Conservation (phyloP, 2,797 vertebrate species). For the Balearica regulorum region DNA sequence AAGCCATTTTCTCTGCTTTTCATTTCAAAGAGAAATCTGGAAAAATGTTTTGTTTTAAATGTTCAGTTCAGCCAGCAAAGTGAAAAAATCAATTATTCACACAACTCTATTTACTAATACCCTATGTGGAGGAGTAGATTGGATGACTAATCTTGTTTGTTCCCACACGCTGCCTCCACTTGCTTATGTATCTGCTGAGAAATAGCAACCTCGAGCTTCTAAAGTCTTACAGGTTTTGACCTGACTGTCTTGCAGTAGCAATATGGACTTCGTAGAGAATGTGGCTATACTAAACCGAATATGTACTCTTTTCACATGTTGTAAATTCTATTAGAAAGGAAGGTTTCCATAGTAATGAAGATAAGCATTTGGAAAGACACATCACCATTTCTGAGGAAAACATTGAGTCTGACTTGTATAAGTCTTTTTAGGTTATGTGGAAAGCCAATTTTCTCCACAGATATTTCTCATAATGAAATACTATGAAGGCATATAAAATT, state of each 20-base stretch:
- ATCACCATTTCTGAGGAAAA: conserved; percentile 6
- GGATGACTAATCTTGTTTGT: conserved; percentile 37
- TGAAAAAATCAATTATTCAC: conserved; percentile 23
- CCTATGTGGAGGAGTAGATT: not conserved
- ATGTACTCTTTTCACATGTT: not conserved
- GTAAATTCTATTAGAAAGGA: not conserved
- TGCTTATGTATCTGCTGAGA: not conserved
- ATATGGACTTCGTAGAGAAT: not conserved
- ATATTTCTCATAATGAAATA: not conserved
- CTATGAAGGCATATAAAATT: not conserved
- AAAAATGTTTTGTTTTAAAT: conserved; percentile 18
- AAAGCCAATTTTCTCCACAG: not conserved
- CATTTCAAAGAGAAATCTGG: not conserved
- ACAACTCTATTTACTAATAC: conserved; percentile 5
- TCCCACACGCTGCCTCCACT: not conserved
- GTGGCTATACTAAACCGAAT: not conserved
- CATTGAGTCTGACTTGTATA: not conserved
- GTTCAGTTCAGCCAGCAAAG: not conserved
- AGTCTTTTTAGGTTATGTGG: not conserved
- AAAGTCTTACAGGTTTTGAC: not conserved
- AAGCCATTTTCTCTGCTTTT: not conserved
- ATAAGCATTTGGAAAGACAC: not conserved
- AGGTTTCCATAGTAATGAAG: not conserved
- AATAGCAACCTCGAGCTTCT: not conserved
- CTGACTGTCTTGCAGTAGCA: not conserved